These are phyloP conservation scores for Diogma glabrata DNA, from an alignment of 2,888 invertebrate genomes.

Conservation along the genomic window DNA sequence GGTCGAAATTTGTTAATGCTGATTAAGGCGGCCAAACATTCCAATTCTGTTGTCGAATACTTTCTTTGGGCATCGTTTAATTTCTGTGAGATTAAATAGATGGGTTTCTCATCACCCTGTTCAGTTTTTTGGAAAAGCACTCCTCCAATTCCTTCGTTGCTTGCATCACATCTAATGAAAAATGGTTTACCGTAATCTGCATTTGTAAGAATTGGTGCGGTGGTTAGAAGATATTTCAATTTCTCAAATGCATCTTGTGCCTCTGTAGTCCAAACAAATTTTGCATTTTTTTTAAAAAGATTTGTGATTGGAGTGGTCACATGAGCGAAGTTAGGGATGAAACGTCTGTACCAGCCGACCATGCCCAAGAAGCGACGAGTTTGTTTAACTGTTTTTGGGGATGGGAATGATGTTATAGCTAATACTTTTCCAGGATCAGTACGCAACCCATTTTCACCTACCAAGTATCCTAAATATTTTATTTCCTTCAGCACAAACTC, in stretches of 20 bases:
- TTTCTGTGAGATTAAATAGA: not conserved
- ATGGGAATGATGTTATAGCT: not conserved
- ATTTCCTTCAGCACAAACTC: not conserved
- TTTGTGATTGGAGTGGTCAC: too few relatives aligned
- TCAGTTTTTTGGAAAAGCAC: not conserved
- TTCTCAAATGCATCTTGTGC: not conserved
- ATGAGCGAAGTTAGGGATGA: too few relatives aligned
- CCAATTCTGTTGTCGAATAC: not conserved
- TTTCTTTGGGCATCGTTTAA: not conserved
- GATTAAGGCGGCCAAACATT: not conserved
- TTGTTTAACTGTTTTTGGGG: not conserved
- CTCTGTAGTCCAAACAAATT: not conserved
- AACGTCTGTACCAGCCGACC: not conserved
- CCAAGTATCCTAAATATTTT: not conserved
- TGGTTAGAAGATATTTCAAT: too few relatives aligned
- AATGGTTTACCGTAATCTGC: too few relatives aligned
- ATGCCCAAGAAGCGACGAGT: not conserved
- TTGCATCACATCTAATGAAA: conserved; percentile 4
- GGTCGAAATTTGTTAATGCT: not conserved
- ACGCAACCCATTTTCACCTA: not conserved
- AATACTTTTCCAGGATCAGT: not conserved
- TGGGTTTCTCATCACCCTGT: not conserved
- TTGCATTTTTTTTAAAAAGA: too few relatives aligned
- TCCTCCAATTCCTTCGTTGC: not conserved
- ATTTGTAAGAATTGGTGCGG: too few relatives aligned